Conservation (phyloP, 2,888 invertebrate species). For the Drosophila mercatorum region DNA sequence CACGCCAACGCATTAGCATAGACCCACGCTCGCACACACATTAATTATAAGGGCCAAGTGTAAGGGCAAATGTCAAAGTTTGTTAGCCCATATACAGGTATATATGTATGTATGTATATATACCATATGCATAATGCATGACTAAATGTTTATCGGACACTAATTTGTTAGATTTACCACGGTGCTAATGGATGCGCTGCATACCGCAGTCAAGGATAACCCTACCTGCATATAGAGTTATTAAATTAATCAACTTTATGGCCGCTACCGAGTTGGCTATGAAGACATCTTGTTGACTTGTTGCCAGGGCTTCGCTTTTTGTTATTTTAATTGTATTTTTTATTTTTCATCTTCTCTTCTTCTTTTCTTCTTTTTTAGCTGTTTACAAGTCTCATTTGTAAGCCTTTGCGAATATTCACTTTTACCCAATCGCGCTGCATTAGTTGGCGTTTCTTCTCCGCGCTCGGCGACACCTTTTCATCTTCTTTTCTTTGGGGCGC, state of each 20-base stretch:
- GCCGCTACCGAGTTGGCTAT: slow-evolving; percentile 3
- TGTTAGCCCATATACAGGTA: slow-evolving; percentile 8
- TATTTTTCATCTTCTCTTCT: not conserved
- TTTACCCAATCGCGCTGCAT: slow-evolving; percentile 57
- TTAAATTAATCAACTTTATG: slow-evolving; percentile 3
- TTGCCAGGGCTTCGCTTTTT: slow-evolving; percentile 12
- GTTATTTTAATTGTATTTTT: slow-evolving; percentile 22
- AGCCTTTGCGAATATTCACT: slow-evolving; percentile 28
- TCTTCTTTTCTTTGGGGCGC: slow-evolving; percentile 36
- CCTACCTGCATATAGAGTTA: not conserved
- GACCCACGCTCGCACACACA: slow-evolving; percentile 4
- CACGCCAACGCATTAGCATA: slow-evolving; percentile 68
- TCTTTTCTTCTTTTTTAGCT: not conserved
- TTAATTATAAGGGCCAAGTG: slow-evolving; percentile 17
- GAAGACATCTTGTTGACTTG: slow-evolving; percentile 18
- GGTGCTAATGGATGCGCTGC: slow-evolving; percentile 63
- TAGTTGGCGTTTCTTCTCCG: slow-evolving; percentile 46
- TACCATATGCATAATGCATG: slow-evolving; percentile 7
- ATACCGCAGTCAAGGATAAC: slow-evolving; percentile 66
- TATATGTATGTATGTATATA: not conserved
- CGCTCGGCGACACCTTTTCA: slow-evolving; percentile 26
- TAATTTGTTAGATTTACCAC: slow-evolving; percentile 43
- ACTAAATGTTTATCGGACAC: slow-evolving; percentile 32
- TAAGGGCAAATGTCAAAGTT: slow-evolving; percentile 47
- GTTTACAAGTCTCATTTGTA: slow-evolving; percentile 31